phyloP scores from a whole-genome alignment of 2,113 vertebrate genomes.

The Tragelaphus buxtoni region DNA sequence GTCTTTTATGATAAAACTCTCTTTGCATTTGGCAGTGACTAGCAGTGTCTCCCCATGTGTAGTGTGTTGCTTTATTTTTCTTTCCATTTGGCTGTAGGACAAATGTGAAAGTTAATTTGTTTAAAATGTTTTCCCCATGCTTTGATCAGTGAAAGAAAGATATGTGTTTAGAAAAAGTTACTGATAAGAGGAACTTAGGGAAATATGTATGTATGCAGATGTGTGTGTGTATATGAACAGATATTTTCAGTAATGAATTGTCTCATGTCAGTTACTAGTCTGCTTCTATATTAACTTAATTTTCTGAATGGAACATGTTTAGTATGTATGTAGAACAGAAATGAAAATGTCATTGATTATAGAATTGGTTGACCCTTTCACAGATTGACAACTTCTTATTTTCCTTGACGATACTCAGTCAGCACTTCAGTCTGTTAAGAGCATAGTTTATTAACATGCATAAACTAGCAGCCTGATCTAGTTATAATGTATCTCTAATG shows the following conservation, averaged over 20 bases:
- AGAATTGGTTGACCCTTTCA: slow-evolving; percentile 62
- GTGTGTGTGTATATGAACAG: neutral
- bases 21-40: neutral
- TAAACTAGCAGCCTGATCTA: slow-evolving; percentile 43
- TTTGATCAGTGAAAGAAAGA: neutral
- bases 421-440: slow-evolving; percentile 46
- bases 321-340: slow-evolving; percentile 45
- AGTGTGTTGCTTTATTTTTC: neutral
- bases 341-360: slow-evolving; percentile 51
- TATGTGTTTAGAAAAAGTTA: neutral
- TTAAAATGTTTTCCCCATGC: neutral
- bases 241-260: neutral
- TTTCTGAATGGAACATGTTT: neutral
- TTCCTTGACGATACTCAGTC: slow-evolving; percentile 55
- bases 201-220: neutral
- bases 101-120: neutral
- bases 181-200: neutral
- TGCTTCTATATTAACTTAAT: slow-evolving; percentile 39
- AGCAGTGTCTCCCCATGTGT: neutral
- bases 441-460: slow-evolving; percentile 46
- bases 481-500: slow-evolving; percentile 58
- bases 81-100: neutral
- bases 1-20: neutral
- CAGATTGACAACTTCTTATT: slow-evolving; percentile 42
- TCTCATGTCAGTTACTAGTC: neutral